Evolutionary conservation across 2,888 invertebrate genomes (phyloP).

Genomic region (Leptopilina myrica): DNA sequence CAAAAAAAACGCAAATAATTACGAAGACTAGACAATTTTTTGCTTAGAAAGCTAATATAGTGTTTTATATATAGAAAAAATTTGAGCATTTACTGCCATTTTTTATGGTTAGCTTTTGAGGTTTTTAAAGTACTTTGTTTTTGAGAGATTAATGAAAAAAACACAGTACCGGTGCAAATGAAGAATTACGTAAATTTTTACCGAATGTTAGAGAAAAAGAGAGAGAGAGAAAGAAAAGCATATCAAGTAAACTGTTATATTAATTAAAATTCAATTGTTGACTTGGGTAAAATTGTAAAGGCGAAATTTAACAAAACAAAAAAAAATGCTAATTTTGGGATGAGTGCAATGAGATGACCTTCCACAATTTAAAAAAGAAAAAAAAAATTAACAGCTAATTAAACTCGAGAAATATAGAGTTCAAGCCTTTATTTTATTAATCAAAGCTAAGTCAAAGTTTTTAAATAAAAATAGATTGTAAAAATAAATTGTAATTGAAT

Average conservation of each 20-base stretch:
- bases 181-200: conserved; percentile 55
- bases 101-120: conserved; percentile 66
- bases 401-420: background rate
- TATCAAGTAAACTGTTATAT: conserved; percentile 75
- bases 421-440: conserved; percentile 46
- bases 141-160: conserved; percentile 9
- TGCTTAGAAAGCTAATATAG: conserved; percentile 58
- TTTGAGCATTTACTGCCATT: conserved; percentile 66
- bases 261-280: conserved; percentile 67
- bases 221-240: conserved; percentile 61
- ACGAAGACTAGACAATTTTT: conserved; percentile 57
- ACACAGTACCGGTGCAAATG: conserved; percentile 50
- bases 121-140: conserved; percentile 49
- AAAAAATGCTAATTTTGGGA: conserved; percentile 67
- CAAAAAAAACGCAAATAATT: conserved; percentile 34
- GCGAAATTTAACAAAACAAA: conserved; percentile 19
- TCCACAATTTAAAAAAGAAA: background rate
- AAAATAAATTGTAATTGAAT: conserved; percentile 1
- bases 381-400: background rate
- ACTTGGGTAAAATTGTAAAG: conserved; percentile 62
- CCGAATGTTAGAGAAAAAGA: conserved; percentile 51
- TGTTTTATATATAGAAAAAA: conserved; percentile 57
- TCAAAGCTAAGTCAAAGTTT: conserved; percentile 44
- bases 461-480: background rate
- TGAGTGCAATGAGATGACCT: conserved; percentile 71